Evolutionary conservation across 2,113 vertebrate genomes (phyloP).

Genomic region (Poecile atricapillus): DNA sequence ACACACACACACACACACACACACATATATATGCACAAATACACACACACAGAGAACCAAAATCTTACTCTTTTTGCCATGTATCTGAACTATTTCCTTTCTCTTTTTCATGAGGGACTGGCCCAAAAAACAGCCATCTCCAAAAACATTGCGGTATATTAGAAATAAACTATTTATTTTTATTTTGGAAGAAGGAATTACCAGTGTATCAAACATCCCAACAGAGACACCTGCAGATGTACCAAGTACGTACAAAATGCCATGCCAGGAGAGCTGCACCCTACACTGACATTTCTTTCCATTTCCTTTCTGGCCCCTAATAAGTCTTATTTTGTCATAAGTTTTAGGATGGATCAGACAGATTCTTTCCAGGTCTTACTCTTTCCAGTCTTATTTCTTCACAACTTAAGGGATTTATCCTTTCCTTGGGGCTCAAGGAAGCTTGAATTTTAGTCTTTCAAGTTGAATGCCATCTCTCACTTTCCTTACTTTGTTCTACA

Average conservation of each 20-base stretch:
- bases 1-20: neutral
- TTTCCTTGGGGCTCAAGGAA: neutral
- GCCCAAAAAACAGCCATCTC: neutral
- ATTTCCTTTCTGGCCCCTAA: neutral
- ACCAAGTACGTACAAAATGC: neutral
- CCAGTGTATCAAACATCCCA: neutral
- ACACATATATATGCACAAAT: fast-evolving
- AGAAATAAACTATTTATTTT: neutral
- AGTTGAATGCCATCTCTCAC: neutral
- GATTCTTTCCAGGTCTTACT: neutral
- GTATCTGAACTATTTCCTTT: neutral
- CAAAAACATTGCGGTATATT: neutral
- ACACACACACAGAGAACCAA: neutral
- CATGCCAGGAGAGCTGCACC: neutral
- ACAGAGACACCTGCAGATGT: neutral
- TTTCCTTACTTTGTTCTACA: neutral
- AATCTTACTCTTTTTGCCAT: neutral
- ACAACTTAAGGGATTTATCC: neutral
- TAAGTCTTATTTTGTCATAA: neutral
- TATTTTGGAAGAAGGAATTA: neutral
- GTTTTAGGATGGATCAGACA: neutral
- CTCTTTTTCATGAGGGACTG: neutral
- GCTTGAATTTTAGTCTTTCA: neutral
- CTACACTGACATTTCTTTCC: neutral
- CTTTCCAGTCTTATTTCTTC: neutral